Conservation (phyloP, 2,797 vertebrate genomes). For the Micropoecilia bifurca region DNA sequence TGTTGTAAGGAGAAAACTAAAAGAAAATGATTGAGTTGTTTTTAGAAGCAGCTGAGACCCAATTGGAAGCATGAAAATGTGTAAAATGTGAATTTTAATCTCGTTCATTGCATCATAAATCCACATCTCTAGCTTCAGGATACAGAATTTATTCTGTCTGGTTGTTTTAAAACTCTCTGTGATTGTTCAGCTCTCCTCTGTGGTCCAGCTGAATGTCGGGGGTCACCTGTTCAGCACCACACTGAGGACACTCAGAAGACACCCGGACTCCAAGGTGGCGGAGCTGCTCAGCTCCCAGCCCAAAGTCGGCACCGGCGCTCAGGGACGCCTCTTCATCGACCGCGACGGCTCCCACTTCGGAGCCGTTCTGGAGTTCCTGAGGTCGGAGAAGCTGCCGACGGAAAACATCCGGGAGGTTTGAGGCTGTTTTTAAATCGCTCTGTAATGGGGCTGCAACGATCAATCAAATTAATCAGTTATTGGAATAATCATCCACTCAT, state of each 20-base stretch:
- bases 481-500: too few species aligned
- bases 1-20: too few species aligned
- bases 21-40: too few species aligned
- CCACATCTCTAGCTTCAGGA: neutral
- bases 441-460: too few species aligned
- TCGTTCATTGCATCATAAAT: too few species aligned
- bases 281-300: slow-evolving; percentile 81
- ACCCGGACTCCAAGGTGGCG: slow-evolving; percentile 85
- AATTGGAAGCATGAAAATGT: too few species aligned
- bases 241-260: slow-evolving; percentile 84
- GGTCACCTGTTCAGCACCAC: slow-evolving; percentile 88
- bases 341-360: slow-evolving; percentile 87
- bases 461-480: too few species aligned
- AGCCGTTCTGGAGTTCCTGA: slow-evolving; percentile 88
- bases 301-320: slow-evolving; percentile 73
- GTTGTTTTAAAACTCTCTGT: neutral
- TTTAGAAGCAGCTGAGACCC: too few species aligned
- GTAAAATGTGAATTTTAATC: too few species aligned
- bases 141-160: neutral
- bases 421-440: neutral
- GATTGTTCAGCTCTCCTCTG: slow-evolving; percentile 56
- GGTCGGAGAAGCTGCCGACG: slow-evolving; percentile 82
- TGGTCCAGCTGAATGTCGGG: slow-evolving; percentile 89
- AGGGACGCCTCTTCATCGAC: slow-evolving; percentile 90
- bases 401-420: slow-evolving; percentile 80